Base-by-base conservation (phyloP, 2,888 invertebrate species). In the Aleiodes alternator region DNA sequence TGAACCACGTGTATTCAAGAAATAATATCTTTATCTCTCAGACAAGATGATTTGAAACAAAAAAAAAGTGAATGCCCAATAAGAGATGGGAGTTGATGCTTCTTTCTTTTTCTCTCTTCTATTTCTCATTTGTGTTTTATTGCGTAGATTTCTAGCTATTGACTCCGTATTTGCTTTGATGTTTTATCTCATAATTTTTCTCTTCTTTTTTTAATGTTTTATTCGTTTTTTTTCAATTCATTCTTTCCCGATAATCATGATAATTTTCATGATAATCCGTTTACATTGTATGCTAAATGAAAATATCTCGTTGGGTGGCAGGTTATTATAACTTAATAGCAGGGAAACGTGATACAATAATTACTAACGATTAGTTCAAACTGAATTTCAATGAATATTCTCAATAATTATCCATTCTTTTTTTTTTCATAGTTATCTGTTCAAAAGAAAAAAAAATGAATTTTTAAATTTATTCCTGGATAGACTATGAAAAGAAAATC, bases 11-110 rank as follows among this genome's bases (percentile, higher is more conserved):
- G 11, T 16, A 43, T 43, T 16, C 1, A 61, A 16, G 61, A 6
- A 64, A 64, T n/a, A 59, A 43, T 48, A 48, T 64, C 43, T 43
- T 11, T 64, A 43, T 64, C 34, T 64, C 16, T 34, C 38, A 55
- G 14, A 23, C 48, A 43, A 43, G 48, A 23, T 11, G 64, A 23
- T 43, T 64, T 6, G 23, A 64, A n/a, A 31, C 61, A 38, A 16
- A n/a, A 48, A 11, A 64, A 48, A 43, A 43, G 43, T 43, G 43
- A 43, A 43, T 43, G 43, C 43, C 9, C 43, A 43, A 43, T 9
- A 8, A 43, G 43, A 43, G 8, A 43, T 11, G 43, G 11, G 9
- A 43, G 43, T 43, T 43, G 9, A 43, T 43, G 34, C 6, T 34
- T 23, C 6, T 43, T 43, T 43, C n/a, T 43, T 43, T 43, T 11